phyloP scores from a whole-genome alignment of 2,797 vertebrate genomes.

The Microctenopoma lineatum region DNA sequence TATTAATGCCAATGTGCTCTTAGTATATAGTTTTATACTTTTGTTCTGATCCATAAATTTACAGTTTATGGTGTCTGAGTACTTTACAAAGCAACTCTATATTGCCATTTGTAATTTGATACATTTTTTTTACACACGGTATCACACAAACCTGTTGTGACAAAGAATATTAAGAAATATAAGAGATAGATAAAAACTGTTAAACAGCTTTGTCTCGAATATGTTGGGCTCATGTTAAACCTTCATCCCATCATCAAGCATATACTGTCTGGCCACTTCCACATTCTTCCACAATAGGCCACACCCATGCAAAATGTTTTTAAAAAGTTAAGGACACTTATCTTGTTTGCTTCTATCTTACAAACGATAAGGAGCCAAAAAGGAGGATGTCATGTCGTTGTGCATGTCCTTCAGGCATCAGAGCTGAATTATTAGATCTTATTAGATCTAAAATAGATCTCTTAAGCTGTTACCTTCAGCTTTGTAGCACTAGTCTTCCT shows the following conservation, averaged over 20 bases:
- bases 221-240: background rate
- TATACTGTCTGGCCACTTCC: too few relatives aligned
- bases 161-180: background rate
- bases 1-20: too few relatives aligned
- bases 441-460: conserved; percentile 23
- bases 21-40: too few relatives aligned
- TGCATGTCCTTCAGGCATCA: background rate
- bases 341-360: background rate
- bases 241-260: background rate
- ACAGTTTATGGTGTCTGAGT: too few relatives aligned
- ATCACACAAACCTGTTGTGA: background rate
- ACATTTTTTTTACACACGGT: background rate
- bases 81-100: background rate
- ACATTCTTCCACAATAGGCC: conserved; percentile 27
- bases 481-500: conserved; percentile 25
- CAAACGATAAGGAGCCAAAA: background rate
- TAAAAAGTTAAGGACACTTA: conserved; percentile 18
- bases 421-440: conserved; percentile 6
- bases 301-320: conserved; percentile 26
- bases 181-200: background rate
- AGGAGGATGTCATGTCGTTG: background rate
- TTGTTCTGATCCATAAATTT: too few relatives aligned
- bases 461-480: conserved; percentile 20
- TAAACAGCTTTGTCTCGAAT: background rate
- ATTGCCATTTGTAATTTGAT: background rate